phyloP scores from a whole-genome alignment of 2,797 vertebrate genomes.

The Cynodonichthys magdalenae region DNA sequence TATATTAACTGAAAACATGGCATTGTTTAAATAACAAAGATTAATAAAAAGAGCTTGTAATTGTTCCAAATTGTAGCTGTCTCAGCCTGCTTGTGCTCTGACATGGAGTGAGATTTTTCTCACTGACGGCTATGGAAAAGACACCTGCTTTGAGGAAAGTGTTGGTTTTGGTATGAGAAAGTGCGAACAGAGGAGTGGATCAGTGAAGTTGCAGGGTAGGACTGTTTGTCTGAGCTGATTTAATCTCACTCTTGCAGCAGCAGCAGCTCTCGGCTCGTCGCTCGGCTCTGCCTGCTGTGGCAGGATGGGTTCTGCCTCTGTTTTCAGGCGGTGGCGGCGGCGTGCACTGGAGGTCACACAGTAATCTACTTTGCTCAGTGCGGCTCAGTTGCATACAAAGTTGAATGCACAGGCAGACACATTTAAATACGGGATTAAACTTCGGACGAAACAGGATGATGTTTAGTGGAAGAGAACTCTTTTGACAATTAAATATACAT shows the following conservation, averaged over 20 bases:
- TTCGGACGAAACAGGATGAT: conserved; percentile 18
- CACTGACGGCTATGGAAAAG: conserved; percentile 40
- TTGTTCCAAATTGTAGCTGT: background rate
- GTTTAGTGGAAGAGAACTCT: conserved; percentile 1
- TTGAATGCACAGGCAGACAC: conserved; percentile 28
- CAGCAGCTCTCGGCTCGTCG: conserved; percentile 26
- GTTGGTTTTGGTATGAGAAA: conserved; percentile 14
- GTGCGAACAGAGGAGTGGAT: conserved; percentile 23
- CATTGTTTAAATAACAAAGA: too few species aligned
- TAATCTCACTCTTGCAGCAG: conserved; percentile 51
- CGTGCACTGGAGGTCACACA: conserved; percentile 41
- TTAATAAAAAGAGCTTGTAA: too few species aligned
- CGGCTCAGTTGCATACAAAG: conserved; percentile 34
- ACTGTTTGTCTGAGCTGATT: conserved; percentile 62
- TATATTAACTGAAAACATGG: too few species aligned
- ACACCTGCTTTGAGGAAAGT: conserved; percentile 18
- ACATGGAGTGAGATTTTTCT: conserved; percentile 18
- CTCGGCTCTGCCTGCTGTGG: conserved; percentile 36
- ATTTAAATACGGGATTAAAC: conserved; percentile 24
- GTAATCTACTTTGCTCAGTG: conserved; percentile 45
- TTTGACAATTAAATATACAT: conserved; percentile 1
- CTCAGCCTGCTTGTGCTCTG: conserved; percentile 6
- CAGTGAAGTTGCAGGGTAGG: conserved; percentile 41
- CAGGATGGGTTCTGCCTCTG: conserved; percentile 54
- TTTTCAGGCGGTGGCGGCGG: conserved; percentile 34